Conservation (phyloP, 2,797 vertebrate species). For the Mionectes olivaceus region DNA sequence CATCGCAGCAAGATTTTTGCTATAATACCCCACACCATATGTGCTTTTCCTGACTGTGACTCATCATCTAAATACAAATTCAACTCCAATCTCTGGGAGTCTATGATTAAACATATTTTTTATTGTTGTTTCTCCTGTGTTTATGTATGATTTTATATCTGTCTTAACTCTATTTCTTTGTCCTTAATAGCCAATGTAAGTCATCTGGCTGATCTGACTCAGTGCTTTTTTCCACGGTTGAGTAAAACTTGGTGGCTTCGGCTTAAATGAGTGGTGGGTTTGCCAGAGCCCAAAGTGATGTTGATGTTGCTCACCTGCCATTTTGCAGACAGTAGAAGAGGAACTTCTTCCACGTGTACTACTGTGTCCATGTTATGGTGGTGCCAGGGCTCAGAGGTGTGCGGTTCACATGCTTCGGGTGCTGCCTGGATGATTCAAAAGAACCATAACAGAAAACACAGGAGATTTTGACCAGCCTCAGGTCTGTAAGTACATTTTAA, state of each 20-base stretch:
- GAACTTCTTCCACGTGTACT: constrained; percentile 39
- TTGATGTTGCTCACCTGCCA: constrained; percentile 61
- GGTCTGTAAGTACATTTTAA: constrained; percentile 77
- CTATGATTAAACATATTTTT: constrained; percentile 7
- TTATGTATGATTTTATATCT: background rate
- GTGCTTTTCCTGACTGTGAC: constrained; percentile 9
- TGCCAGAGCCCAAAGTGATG: constrained; percentile 43
- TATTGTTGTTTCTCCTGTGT: background rate
- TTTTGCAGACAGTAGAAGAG: constrained; percentile 71
- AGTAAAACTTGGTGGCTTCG: constrained; percentile 18
- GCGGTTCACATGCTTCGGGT: constrained; percentile 51
- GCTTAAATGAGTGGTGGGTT: background rate
- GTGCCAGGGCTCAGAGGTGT: constrained; percentile 64
- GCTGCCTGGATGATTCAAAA: constrained; percentile 68
- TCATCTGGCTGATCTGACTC: background rate
- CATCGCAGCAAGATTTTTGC: background rate
- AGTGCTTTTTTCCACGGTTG: background rate
- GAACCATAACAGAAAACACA: constrained; percentile 62
- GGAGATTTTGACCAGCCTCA: constrained; percentile 70
- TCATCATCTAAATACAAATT: constrained; percentile 15
- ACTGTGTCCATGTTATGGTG: constrained; percentile 60
- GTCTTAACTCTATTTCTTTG: background rate
- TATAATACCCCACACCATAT: background rate
- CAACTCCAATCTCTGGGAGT: background rate
- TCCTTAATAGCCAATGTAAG: background rate